Evolutionary conservation across 2,113 vertebrate species (phyloP).

Genomic region (Entosphenus tridentatus): DNA sequence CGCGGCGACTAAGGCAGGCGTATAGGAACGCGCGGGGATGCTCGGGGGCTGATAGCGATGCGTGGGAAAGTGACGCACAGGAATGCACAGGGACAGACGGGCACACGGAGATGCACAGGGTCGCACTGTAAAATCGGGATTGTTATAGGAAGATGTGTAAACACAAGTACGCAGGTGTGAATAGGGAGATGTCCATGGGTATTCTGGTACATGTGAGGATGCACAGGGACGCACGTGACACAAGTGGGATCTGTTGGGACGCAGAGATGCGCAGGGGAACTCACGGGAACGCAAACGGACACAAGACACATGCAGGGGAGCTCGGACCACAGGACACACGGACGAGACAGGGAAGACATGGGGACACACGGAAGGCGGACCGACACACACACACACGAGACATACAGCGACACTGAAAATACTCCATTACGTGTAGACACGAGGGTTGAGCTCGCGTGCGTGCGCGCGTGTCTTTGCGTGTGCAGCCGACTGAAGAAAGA

Average conservation of each 20-base stretch:
- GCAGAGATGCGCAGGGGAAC: too few relatives aligned
- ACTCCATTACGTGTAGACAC: background rate
- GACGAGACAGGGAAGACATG: background rate
- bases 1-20: fast-evolving
- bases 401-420: background rate
- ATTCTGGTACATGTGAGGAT: background rate
- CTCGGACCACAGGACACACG: background rate
- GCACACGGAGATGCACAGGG: too few relatives aligned
- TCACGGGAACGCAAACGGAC: too few relatives aligned
- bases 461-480: slow-evolving; percentile 13
- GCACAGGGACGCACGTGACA: background rate
- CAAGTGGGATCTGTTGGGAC: too few relatives aligned
- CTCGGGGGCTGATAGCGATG: fast-evolving
- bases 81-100: too few relatives aligned
- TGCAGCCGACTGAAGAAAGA: slow-evolving; percentile 93
- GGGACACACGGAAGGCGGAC: background rate
- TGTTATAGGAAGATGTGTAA: background rate
- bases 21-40: background rate
- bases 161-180: background rate
- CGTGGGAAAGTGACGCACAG: background rate
- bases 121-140: too few relatives aligned
- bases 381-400: background rate
- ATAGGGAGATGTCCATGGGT: background rate
- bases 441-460: background rate
- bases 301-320: background rate